Percentiles rank a stretch among this genome's conserved stretches.
These are phyloP conservation scores for Sylvilagus bachmani DNA, from an alignment of 2,113 vertebrate genomes.

Conservation along the genomic window DNA sequence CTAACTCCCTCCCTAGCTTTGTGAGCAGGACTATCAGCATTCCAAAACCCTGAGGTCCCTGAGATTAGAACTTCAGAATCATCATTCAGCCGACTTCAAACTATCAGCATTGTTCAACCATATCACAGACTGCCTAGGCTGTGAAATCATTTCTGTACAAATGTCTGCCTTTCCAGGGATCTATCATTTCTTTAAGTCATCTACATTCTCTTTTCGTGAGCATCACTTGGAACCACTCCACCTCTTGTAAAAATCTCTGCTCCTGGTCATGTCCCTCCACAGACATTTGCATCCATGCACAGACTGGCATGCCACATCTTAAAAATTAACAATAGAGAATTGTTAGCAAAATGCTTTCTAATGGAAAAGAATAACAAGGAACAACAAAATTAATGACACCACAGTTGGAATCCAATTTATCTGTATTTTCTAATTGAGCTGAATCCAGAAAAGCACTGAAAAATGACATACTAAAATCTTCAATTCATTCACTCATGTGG, in stretches of 20 bases:
- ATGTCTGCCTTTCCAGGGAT: background rate
- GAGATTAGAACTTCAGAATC: conserved; percentile 6
- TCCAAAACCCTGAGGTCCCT: background rate
- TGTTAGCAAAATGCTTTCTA: background rate
- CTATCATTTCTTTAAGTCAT: background rate
- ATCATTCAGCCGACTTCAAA: conserved; percentile 18
- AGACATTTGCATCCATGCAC: background rate
- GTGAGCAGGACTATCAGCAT: background rate
- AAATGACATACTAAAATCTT: conserved; percentile 51
- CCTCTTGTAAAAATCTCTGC: background rate
- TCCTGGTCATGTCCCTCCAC: background rate
- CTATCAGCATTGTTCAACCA: background rate
- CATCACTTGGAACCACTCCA: background rate
- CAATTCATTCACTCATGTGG: background rate
- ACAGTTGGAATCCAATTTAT: conserved; percentile 49
- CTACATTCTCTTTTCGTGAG: background rate
- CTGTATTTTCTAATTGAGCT: conserved; percentile 16
- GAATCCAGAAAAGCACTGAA: conserved; percentile 50
- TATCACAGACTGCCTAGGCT: background rate
- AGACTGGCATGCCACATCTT: background rate
- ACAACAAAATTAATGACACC: conserved; percentile 21
- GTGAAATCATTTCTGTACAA: background rate
- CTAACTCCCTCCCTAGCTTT: background rate
- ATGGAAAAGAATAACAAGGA: background rate
- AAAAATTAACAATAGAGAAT: conserved; percentile 29